Evolutionary conservation across 2,888 invertebrate species (phyloP), one percentile per base, ranked within the genome.

Genomic region (Aplocera efformata): DNA sequence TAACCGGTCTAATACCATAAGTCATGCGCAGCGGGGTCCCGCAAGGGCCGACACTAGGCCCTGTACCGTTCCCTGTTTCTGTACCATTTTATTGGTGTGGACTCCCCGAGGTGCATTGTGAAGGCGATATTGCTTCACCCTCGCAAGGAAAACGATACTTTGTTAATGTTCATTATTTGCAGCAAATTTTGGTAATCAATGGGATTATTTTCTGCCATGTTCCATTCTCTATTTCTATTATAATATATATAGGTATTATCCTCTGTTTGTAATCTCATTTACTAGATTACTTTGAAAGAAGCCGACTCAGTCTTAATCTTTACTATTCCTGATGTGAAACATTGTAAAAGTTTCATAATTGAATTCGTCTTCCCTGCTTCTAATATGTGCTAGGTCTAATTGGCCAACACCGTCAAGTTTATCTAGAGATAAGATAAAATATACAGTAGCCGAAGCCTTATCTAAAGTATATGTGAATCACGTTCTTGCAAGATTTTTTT

Each of bases 61-160:
- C 42, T 37, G 50, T 40, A 34, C 40, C 34, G 53, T 54, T 40
- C 45, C 45, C 35, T 56, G 57, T 54, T 44, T 48, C 57, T 57
- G 57, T 54, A 45, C 48, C 57, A 53, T 58, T 58, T 57, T 54
- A 56, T 58, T 58, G 58, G 54, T 46, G 38, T 48, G 40, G 48
- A 36, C 48, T 43, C 51, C 54, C 53, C 38, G 58, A 53, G 48
- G 56, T 50, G 47, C 45, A 39, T 50, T 48, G 49, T 45, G 33
- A 34, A 39, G 33, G 31, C 29, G 20, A 32, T 29, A 45, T 32
- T 36, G 30, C 33, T 25, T 36, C 36, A 37, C 45, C 40, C 45
- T 41, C 3, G 30, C 27, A 42, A 39, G 36, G 50, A 48, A 42
- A 37, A 21, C 27, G 40, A 43, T 40, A 42, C 42, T 40, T 48